A percentile compares a stretch with the other conserved stretches of the same genome.
phyloP scores from a whole-genome alignment of 2,797 vertebrate genomes.

The Peromyscus aztecus region DNA sequence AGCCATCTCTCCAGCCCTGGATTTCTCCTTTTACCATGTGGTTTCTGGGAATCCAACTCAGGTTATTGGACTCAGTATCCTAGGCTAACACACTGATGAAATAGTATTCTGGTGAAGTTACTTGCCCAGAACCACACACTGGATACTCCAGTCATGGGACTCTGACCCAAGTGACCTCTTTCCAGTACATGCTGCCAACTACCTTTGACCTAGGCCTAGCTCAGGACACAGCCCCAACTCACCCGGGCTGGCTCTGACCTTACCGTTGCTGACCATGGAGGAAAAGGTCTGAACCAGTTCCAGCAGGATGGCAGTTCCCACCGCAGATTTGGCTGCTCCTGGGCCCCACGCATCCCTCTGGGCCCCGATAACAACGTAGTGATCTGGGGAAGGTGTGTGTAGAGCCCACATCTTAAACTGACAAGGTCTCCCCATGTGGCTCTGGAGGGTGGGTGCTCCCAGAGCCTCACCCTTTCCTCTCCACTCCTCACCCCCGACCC shows the following conservation, averaged over 20 bases:
- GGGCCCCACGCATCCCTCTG: slow-evolving; percentile 92
- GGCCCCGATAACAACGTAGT: slow-evolving; percentile 93
- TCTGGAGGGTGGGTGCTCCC: background rate
- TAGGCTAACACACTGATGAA: background rate
- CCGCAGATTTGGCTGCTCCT: slow-evolving; percentile 91
- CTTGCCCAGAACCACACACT: background rate
- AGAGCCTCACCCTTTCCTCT: background rate
- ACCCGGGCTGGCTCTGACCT: slow-evolving; percentile 57
- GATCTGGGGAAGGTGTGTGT: slow-evolving; percentile 85
- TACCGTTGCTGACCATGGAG: slow-evolving; percentile 92
- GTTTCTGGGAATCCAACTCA: background rate
- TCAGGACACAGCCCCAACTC: background rate
- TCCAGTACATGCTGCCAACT: background rate
- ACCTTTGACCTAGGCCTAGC: slow-evolving; percentile 34
- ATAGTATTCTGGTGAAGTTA: background rate
- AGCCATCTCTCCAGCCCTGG: no score
- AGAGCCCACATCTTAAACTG: background rate
- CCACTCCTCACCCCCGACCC: no score
- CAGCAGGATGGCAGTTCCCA: slow-evolving; percentile 91
- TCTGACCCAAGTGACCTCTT: background rate
- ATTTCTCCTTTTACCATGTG: background rate
- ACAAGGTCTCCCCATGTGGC: background rate
- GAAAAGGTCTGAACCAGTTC: slow-evolving; percentile 91
- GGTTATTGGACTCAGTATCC: background rate
- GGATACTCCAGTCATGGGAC: background rate